These are phyloP conservation scores for Tachycineta bicolor DNA, from an alignment of 2,113 vertebrate species.

Conservation along the genomic window DNA sequence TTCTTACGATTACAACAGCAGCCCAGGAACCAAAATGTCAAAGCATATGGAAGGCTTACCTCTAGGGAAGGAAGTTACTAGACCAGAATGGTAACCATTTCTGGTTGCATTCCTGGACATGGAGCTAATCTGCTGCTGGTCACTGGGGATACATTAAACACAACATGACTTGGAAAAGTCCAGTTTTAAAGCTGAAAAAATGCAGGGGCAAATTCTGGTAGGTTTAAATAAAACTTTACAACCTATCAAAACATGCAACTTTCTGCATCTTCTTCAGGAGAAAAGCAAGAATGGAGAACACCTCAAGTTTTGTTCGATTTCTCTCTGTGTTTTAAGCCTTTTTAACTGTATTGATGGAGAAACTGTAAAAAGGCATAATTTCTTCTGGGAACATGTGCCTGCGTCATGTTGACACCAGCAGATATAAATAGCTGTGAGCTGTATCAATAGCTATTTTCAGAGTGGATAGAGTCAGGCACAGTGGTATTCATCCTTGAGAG, in stretches of 20 bases:
- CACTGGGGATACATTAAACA: neutral
- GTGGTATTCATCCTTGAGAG: slow-evolving; percentile 66
- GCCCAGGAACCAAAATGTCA: neutral
- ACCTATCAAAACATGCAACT: neutral
- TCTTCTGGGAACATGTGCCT: slow-evolving; percentile 57
- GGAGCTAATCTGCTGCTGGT: neutral
- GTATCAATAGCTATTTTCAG: slow-evolving; percentile 8
- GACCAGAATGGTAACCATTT: neutral
- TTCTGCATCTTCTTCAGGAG: neutral
- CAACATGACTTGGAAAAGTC: neutral
- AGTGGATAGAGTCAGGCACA: slow-evolving; percentile 55
- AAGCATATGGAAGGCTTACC: neutral
- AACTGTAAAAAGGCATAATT: neutral
- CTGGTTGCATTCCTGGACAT: neutral
- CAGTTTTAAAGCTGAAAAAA: neutral
- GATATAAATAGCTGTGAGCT: slow-evolving; percentile 70
- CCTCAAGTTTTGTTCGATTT: neutral
- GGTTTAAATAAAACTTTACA: neutral
- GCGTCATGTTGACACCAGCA: slow-evolving; percentile 64
- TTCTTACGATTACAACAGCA: neutral
- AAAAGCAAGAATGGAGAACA: neutral
- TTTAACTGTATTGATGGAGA: slow-evolving; percentile 1
- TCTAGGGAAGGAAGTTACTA: neutral
- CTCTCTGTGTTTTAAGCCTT: neutral
- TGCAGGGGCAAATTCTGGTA: neutral